phyloP scores from a whole-genome alignment of 2,113 vertebrate species.

The Thryonomys swinderianus region DNA sequence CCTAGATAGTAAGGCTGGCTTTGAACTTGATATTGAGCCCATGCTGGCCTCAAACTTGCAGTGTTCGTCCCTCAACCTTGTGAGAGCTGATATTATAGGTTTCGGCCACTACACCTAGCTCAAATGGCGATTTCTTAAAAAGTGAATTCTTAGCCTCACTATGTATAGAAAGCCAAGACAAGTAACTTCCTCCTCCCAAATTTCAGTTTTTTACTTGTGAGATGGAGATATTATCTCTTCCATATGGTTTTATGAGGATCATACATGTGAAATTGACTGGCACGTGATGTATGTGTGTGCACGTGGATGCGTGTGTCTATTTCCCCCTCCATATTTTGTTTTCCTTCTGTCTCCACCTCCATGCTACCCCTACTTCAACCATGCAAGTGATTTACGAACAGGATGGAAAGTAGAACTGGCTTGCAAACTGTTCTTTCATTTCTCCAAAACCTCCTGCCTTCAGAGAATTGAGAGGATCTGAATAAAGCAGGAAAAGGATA shows the following conservation, averaged over 20 bases:
- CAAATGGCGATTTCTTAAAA: neutral
- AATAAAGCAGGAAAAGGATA: neutral
- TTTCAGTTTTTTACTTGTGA: neutral
- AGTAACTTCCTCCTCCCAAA: neutral
- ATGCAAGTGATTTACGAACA: neutral
- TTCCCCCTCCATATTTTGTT: neutral
- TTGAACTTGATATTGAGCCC: neutral
- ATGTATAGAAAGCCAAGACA: neutral
- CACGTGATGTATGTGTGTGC: neutral
- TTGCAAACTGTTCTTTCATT: slow-evolving; percentile 3
- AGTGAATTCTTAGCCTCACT: neutral
- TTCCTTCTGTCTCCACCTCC: neutral
- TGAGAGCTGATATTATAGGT: neutral
- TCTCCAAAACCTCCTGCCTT: slow-evolving; percentile 24
- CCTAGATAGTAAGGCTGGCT: neutral
- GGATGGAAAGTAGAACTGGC: neutral
- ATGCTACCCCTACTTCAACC: neutral
- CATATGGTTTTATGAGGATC: neutral
- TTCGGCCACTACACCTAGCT: too few relatives aligned
- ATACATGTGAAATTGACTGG: neutral
- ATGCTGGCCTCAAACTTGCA: neutral
- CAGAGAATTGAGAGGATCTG: slow-evolving; percentile 20
- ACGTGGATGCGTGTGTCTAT: neutral
- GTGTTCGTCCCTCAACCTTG: neutral
- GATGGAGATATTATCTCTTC: neutral